Evolutionary conservation across 1,140 invertebrate species (phyloP), one percentile per base, ranked within the genome.

Genomic region (Cherax destructor): DNA sequence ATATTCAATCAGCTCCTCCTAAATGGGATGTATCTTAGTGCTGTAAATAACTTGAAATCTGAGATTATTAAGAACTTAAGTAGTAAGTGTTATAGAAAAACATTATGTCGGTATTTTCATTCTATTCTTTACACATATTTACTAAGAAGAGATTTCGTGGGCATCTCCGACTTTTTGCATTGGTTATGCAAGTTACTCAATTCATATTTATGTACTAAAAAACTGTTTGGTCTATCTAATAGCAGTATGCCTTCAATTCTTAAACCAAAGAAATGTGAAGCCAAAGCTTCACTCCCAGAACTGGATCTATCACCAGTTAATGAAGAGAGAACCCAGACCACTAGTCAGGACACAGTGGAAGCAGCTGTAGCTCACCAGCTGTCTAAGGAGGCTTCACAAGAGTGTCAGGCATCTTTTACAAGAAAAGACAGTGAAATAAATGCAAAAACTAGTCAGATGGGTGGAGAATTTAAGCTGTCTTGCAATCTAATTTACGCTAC

Each of bases 51-150:
- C 30, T 88, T 78, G 86, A 88, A 88, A 56, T 49, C 13, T 69
- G 79, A 88, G n/a, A 72, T 88, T 30, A 81, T 81, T 16, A 49
- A 21, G 6, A 52, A 18, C 21, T 24, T 88, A 50, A 18, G 47
- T 72, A 11, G 69, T 24, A 56, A 72, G 7, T 50, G 47, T n/a
- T 18, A 21, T 74, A 88, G 79, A 61, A 83, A 83, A 52, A 56
- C 49, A 50, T 1, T 88, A 56, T 16, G 61, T 72, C 47, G 72
- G 41, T 30, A 79, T 69, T 56, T 88, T n/a, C 86, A 88, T 65
- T 88, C 86, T 52, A 88, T 88, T 18, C 65, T 88, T 9, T 88
- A 83, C 69, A 61, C 86, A 16, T 88, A 50, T 80, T 81, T 88
- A 65, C 49, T 88, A 4, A 16, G 56, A 16, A 50, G 65, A 52